Evolutionary conservation across 2,888 invertebrate genomes (phyloP).

Genomic region (Eurytoma californica): DNA sequence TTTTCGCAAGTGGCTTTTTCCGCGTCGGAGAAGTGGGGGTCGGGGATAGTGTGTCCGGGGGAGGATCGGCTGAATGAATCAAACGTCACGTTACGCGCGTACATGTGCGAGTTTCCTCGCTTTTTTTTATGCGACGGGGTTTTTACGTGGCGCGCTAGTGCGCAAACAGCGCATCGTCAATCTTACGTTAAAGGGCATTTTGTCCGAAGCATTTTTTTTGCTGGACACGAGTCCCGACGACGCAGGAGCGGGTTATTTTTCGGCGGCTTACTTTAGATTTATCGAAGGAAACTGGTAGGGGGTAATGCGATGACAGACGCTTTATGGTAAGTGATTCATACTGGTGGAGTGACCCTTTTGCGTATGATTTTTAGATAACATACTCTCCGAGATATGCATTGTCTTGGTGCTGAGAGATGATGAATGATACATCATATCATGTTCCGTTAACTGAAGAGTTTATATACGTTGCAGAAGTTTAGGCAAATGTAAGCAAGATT

Average conservation of each 20-base stretch:
- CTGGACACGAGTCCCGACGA: not conserved
- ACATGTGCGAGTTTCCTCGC: not conserved
- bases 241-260: too few species aligned
- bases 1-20: constrained; percentile 15
- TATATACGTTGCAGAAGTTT: too few species aligned
- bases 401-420: too few species aligned
- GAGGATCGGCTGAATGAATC: constrained; percentile 18
- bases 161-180: constrained; percentile 10
- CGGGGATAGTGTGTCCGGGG: not conserved
- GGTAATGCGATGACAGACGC: not conserved
- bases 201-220: not conserved
- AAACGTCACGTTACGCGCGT: constrained; percentile 19
- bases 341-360: not conserved
- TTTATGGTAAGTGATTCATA: not conserved
- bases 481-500: too few species aligned
- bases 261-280: too few species aligned
- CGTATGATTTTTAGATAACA: too few species aligned
- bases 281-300: too few species aligned
- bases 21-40: not conserved
- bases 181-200: constrained; percentile 12
- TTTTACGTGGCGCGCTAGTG: constrained; percentile 28
- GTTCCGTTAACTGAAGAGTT: too few species aligned
- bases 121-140: constrained; percentile 36
- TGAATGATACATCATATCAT: too few species aligned
- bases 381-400: too few species aligned